Evolutionary conservation across 2,113 vertebrate species (phyloP), one percentile per base, ranked within the genome.

Genomic region (Irena cyanogastra): DNA sequence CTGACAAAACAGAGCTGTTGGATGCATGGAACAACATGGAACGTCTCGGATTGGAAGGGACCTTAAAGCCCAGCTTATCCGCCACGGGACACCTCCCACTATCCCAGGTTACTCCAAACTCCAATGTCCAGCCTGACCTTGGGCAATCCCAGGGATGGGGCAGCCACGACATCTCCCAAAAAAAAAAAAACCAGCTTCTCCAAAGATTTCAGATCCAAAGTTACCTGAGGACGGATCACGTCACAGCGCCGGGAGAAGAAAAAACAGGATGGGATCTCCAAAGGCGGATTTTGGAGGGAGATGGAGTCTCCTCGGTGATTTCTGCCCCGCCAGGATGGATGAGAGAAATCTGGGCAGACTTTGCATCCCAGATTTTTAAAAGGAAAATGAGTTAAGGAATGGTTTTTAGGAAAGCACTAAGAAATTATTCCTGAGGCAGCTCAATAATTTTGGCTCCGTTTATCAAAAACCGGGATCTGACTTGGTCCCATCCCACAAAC

Each of bases 111-210:
- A 16, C 27, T 66, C 50, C 60, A 79, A 79, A 5, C 26, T 31
- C 30, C 0, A n/a, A n/a, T n/a, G 0, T 45, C 77, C n/a, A 39
- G 5, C 17, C 22, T 22, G 22, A 14, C 63, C n/a, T 16, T 13
- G 42, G 42, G 18, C 42, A 14, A 18, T 69, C 16, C 35, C 42
- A 41, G 30, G 52, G 35, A 7, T 28, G 53, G 35, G 35, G 23
- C 35, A 69, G 23, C 42, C 53, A 12, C 14, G 28, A 4, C 13
- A 21, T 17, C 20, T 70, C 70, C 75, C 20, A 4, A 56, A n/a
- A 85, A 9, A 16, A 11, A 31, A 4, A 56, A n/a, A 85, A 9
- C 14, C 11, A 31, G n/a, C 1, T 31, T 12, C 12, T 57, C 18
- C 47, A 16, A 42, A n/a, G 50, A 30, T 35, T 72, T 39, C 22